Evolutionary conservation across 2,797 vertebrate genomes (phyloP).

Genomic region (Sternarchorhynchus goeldii): DNA sequence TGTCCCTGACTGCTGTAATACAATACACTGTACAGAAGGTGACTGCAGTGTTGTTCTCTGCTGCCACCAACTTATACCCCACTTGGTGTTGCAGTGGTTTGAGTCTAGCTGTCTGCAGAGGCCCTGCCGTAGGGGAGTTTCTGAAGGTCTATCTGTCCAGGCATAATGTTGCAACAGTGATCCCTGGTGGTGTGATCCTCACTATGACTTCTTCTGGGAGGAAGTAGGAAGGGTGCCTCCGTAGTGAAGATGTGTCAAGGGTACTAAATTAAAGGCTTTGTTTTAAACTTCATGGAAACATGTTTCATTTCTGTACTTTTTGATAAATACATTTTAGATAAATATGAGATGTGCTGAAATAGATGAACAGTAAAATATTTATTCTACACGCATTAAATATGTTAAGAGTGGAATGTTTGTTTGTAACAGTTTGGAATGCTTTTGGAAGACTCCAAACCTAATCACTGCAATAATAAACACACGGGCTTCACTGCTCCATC

Average conservation of each 20-base stretch:
- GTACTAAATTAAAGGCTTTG: background rate
- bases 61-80: background rate
- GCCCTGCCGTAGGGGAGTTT: background rate
- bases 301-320: background rate
- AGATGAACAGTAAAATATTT: too few relatives aligned
- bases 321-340: too few relatives aligned
- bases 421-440: conserved; percentile 1
- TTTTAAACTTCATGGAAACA: conserved; percentile 1
- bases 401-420: background rate
- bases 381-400: too few relatives aligned
- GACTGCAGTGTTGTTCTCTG: background rate
- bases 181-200: conserved; percentile 64
- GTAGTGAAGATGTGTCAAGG: too few relatives aligned
- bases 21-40: background rate
- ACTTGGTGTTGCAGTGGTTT: background rate
- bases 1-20: background rate
- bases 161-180: conserved; percentile 59
- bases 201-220: background rate
- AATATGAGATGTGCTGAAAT: too few relatives aligned
- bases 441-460: background rate
- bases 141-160: background rate
- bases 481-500: too few relatives aligned
- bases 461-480: too few relatives aligned
- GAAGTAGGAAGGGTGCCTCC: too few relatives aligned
- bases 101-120: background rate